These are phyloP conservation scores for Phenganax subtilis DNA, from an alignment of 92 coral and sea anemone genomes.

Conservation along the genomic window DNA sequence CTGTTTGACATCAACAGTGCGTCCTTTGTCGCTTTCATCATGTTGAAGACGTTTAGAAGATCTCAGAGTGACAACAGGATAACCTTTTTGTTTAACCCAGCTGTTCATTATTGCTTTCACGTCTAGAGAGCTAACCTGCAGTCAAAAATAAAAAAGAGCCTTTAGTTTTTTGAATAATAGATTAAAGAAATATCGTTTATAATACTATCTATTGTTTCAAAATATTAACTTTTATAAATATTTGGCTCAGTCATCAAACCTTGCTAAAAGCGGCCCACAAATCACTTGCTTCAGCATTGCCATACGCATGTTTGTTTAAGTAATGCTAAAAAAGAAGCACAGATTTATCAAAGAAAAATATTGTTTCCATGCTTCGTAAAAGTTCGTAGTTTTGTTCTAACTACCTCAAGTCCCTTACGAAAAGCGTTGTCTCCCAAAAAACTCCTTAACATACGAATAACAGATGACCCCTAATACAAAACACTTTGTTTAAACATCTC, in stretches of 20 bases:
- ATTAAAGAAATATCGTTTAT: neutral
- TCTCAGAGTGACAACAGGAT: conserved; percentile 73
- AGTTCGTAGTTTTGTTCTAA: conserved; percentile 1
- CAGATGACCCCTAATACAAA: conserved; percentile 76
- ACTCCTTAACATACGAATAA: conserved; percentile 93
- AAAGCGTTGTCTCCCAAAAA: conserved; percentile 84
- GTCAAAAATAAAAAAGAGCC: neutral
- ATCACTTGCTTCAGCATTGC: conserved; percentile 90
- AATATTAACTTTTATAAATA: neutral
- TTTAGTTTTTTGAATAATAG: neutral
- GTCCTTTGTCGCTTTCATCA: conserved; percentile 39
- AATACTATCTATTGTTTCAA: neutral
- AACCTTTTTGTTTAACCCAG: conserved; percentile 94
- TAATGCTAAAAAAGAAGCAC: conserved; percentile 50
- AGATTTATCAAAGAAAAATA: neutral
- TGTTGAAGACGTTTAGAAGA: conserved; percentile 33
- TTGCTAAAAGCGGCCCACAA: conserved; percentile 77
- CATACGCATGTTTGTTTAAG: conserved; percentile 70
- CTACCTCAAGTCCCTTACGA: conserved; percentile 83
- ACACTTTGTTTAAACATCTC: neutral
- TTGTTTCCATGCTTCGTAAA: too few species aligned
- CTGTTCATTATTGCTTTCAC: conserved; percentile 97
- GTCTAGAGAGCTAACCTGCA: conserved; percentile 64
- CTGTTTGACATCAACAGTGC: conserved; percentile 55
- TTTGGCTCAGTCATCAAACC: conserved; percentile 40